Evolutionary conservation across 2,888 invertebrate genomes (phyloP).

Genomic region (Netelia fuscicornis): DNA sequence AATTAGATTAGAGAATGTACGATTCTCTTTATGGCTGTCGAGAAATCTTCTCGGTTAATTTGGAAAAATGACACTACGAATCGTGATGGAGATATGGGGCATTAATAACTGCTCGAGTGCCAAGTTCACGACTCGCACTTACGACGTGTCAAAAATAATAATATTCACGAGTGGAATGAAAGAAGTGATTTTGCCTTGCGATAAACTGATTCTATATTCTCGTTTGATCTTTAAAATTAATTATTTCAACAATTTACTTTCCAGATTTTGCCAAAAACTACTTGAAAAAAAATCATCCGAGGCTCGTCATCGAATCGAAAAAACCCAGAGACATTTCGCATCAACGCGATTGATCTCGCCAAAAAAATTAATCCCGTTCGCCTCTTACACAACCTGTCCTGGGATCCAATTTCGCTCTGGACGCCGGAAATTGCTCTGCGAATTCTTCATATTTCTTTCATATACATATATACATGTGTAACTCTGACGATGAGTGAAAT

Average conservation of each 20-base stretch:
- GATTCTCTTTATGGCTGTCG: constrained; percentile 6
- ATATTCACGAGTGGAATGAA: not conserved
- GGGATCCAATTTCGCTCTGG: constrained; percentile 1
- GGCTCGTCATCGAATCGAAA: not conserved
- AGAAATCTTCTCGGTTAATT: constrained; percentile 29
- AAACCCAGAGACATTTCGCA: not conserved
- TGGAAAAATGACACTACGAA: constrained; percentile 8
- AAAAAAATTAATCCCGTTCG: constrained; percentile 26
- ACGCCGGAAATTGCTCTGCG: constrained; percentile 10
- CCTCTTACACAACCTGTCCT: not conserved
- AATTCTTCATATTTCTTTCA: constrained; percentile 15
- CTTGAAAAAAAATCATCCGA: no score
- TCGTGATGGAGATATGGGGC: constrained; percentile 6
- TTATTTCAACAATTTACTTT: no score
- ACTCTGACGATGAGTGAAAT: not conserved
- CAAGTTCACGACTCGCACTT: constrained; percentile 14
- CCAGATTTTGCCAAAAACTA: no score
- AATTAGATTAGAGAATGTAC: constrained; percentile 30
- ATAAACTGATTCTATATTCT: constrained; percentile 15
- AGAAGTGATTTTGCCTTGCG: constrained; percentile 21
- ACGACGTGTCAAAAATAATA: constrained; percentile 45
- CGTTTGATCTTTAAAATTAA: not conserved
- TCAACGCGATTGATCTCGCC: not conserved
- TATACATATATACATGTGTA: constrained; percentile 5
- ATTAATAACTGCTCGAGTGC: constrained; percentile 1